Evolutionary conservation across 2,797 vertebrate genomes (phyloP), one percentile per base, ranked within the genome.

Genomic region (Enoplosus armatus): DNA sequence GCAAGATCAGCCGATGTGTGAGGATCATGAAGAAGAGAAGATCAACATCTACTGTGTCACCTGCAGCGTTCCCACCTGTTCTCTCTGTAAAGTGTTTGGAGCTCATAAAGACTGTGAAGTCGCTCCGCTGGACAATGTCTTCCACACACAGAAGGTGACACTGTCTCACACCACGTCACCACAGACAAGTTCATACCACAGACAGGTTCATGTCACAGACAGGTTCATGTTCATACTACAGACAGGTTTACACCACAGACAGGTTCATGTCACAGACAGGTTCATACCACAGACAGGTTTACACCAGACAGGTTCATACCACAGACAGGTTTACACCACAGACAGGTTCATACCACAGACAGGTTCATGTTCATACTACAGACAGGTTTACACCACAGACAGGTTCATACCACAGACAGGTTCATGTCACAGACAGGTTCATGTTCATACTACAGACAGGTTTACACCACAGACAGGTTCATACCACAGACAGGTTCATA

Each of bases 41-140:
- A 98, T 99, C 90, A 99, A 99, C 88, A 98, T 99, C 92, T 99
- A 99, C 86, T 99, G 98, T 24, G 78, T 97, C 64, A 96, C 95
- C 84, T 98, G 97, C 77, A 95, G 96, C 80, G 92, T 94, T 12
- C 98, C 98, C 81, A 98, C 98, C 76, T 99, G 98, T 65, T 99
- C 98, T 1, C 86, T 99, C 79, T 99, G 98, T 79, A 99, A 99
- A 88, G 97, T 99, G 85, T 99, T 99, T 14, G 98, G 98, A 31
- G 95, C 91, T 1, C 98, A 99, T 90, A 97, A 96, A 75, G 95
- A 96, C 87, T 99, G 98, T 71, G 94, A 98, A 70, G 98, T 99
- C 66, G 98, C 97, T 6, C 97, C 97, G 3, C 96, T 98, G 61
- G 93, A 93, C 62, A 96, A 87, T 0, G 92, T 99, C 84, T 99